Percentiles rank a stretch among this genome's conserved stretches.
Conservation (phyloP, 2,113 vertebrate genomes). For the Xiphophorus hellerii region DNA sequence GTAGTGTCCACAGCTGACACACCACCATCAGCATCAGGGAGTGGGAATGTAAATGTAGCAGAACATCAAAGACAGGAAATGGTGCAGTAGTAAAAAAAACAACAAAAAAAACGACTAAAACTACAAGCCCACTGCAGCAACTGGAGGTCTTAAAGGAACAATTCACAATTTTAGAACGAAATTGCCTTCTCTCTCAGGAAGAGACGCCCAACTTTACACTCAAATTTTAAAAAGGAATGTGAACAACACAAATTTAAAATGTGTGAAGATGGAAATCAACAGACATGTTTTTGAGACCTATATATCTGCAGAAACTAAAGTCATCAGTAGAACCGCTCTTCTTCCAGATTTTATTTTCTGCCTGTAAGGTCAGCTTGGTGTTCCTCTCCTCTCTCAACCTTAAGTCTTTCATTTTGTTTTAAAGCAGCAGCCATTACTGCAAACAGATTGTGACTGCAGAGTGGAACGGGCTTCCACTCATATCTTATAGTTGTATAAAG, state of each 20-base stretch:
- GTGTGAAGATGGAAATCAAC: no score
- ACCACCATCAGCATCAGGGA: slow-evolving; percentile 15
- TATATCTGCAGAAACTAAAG: no score
- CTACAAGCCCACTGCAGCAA: background rate
- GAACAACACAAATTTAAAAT: background rate
- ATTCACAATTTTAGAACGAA: background rate
- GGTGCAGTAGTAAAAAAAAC: background rate
- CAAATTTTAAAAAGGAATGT: background rate
- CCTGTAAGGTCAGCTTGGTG: background rate
- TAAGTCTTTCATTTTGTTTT: background rate
- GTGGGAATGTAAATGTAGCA: slow-evolving; percentile 1
- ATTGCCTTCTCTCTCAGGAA: background rate
- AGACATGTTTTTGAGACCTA: no score
- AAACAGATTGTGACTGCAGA: no score
- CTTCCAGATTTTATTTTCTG: background rate
- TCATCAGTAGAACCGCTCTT: background rate
- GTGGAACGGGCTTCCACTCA: no score
- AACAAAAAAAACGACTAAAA: background rate
- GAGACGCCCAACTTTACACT: background rate
- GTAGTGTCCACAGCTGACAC: slow-evolving; percentile 64
- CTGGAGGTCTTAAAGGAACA: background rate
- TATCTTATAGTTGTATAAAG: no score
- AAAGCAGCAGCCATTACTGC: background rate
- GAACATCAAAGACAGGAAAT: slow-evolving; percentile 25
- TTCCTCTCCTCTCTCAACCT: no score